Evolutionary conservation across 2,888 invertebrate genomes (phyloP), one percentile per base, ranked within the genome.

Genomic region (Caenorhabditis sinica): DNA sequence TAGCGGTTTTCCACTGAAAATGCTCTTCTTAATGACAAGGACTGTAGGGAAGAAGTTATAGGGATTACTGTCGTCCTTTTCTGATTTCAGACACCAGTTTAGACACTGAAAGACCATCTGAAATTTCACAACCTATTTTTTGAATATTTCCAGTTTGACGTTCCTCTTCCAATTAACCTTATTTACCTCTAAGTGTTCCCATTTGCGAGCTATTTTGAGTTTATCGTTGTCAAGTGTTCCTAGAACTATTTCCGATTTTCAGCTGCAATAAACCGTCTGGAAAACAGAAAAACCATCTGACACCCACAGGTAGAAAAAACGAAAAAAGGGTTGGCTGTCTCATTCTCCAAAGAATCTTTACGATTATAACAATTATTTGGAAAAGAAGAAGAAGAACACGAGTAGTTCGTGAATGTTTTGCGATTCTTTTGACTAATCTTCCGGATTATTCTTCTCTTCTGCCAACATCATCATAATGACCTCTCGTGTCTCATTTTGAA

Each of bases 351-450:
- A 68, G 0, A 20, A 53, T n/a, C 33, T 51, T 51, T 33, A 68
- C 51, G 51, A 73, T 61, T 49, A 51, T 23, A 43, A 49, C 61
- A 49, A 61, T 45, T 60, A 60, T 17, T 20, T 0, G 13, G 25
- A 56, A 28, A 6, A 49, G 20, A 20, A 6, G 13, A 40, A 33
- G 15, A 9, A 56, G 56, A 45, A 56, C 71, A 71, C n/a, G 11
- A 49, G 49, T 33, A 28, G 33, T 68, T 69, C 56, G 20, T 40
- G 68, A 53, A 30, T 56, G 56, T 69, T 63, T 63, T 63, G 17
- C 51, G 51, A 53, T 53, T 53, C n/a, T 25, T 63, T 43, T 13
- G 36, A 56, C 75, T 75, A 66, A 66, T 75, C 66, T 56, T 53
- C 28, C 28, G 58, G 75, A 65, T 65, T 75, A 66, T 72, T 30